Conservation (phyloP, 2,797 vertebrate genomes). For the Natrix natrix region DNA sequence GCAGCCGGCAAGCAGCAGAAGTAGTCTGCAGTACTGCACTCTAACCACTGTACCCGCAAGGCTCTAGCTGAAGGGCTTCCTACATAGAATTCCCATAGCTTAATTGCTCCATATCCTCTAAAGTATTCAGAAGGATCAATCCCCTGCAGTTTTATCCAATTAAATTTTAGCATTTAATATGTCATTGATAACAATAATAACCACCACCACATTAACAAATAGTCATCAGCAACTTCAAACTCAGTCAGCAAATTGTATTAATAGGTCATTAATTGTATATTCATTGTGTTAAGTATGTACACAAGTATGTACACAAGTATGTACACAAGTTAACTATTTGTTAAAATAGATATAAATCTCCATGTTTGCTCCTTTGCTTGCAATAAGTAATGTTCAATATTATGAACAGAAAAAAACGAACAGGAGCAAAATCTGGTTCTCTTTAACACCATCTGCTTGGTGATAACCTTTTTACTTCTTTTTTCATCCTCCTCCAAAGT, state of each 20-base stretch:
- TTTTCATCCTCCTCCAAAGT: background rate
- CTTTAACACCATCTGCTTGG: background rate
- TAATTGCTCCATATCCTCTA: background rate
- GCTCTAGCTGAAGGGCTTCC: background rate
- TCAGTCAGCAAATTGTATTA: background rate
- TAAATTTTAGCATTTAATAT: background rate
- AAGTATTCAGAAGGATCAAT: background rate
- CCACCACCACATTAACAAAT: no score
- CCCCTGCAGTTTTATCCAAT: background rate
- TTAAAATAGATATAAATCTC: conserved; percentile 9
- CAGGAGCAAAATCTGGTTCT: background rate
- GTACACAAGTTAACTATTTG: background rate
- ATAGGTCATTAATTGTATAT: background rate
- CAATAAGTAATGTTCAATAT: conserved; percentile 5
- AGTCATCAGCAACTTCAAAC: background rate
- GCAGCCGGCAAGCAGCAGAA: no score
- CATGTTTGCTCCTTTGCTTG: background rate
- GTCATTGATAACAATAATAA: background rate
- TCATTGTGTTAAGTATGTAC: background rate
- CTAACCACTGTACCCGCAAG: no score
- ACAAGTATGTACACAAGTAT: background rate
- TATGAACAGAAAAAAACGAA: background rate
- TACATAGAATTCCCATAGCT: background rate
- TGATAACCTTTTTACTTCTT: conserved; percentile 3
- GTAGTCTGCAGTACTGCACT: no score